These are phyloP conservation scores for Centropus unirufus DNA, from an alignment of 2,113 vertebrate species.

Conservation along the genomic window DNA sequence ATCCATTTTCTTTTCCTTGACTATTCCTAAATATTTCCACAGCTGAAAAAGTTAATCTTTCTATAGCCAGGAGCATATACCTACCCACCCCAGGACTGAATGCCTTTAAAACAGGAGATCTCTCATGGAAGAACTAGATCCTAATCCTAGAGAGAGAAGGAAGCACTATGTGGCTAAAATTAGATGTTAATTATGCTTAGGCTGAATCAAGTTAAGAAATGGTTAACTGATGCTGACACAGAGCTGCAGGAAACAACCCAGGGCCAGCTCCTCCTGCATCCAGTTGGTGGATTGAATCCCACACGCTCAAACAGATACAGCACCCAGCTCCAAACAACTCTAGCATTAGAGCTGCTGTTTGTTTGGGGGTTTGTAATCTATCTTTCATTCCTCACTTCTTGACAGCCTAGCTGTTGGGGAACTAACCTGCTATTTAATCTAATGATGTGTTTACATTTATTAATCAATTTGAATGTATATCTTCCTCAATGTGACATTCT, in stretches of 20 bases:
- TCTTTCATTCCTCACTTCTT: neutral
- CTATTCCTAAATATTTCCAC: neutral
- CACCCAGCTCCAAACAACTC: neutral
- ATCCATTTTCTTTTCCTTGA: neutral
- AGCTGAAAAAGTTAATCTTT: neutral
- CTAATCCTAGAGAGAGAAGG: neutral
- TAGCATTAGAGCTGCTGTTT: neutral
- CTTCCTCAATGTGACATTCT: constrained; percentile 22
- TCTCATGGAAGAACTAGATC: neutral
- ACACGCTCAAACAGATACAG: neutral
- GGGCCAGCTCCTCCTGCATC: neutral
- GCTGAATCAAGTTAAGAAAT: neutral
- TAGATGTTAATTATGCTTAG: neutral
- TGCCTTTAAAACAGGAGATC: neutral
- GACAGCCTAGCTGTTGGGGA: constrained; percentile 31
- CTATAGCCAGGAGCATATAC: neutral
- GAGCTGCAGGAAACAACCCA: neutral
- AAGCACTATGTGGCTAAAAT: neutral
- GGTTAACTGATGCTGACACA: accelerated
- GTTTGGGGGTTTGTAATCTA: neutral
- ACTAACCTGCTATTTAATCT: constrained; percentile 53
- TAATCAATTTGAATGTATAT: constrained; percentile 54
- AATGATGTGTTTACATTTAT: constrained; percentile 62
- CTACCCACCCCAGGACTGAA: neutral
- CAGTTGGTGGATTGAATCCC: neutral